Base-by-base conservation (phyloP, 2,888 invertebrate genomes). In the Pimpla rufipes region DNA sequence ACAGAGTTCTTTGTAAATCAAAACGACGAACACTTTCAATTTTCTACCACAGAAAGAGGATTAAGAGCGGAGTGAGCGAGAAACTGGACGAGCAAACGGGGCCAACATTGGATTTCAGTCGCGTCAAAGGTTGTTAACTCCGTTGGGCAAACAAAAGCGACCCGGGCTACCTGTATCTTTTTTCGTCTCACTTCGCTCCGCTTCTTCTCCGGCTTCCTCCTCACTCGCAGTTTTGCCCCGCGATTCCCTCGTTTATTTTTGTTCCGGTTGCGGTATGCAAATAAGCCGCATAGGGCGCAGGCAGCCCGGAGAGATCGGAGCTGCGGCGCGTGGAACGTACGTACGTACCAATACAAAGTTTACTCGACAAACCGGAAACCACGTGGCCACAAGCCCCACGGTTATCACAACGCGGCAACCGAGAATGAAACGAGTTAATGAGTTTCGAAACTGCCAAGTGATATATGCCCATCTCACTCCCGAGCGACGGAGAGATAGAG, bases 281-380 rank as follows among this genome's bases (percentile, higher is more conserved):
- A 79, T 79, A 74, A 74, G 79, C 23, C 67, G 52, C 66, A 42
- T 47, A 59, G 40, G 40, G 50, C 40, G 74, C 67, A 55, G n/a
- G 59, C n/a, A 74, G 73, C 40, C 47, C 64, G 40, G n/a, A 50
- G 18, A 70, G 40, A 47, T 47, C 4, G 47, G 35, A n/a, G 23
- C 13, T 8, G 29, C 2, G 29, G 50, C 50, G 35, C 67, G 35
- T 50, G 67, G 37, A 21, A 70, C 37, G 70, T 57, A 42, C 18
- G 55, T 68, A 52, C 16, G 21, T 52, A 47, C 47, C 6, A 18
- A 47, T 8, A 29, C 8, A n/a, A 4, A 74, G 67, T 79, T 79
- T 79, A 79, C 79, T 79, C 47, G 74, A 13, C 67, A 74, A 67
- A 67, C 67, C 79, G 66, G 67, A 79, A 79, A 79, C 74, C 55